Evolutionary conservation across 2,797 vertebrate genomes (phyloP), one percentile per base, ranked within the genome.

Genomic region (Nothura maculosa): DNA sequence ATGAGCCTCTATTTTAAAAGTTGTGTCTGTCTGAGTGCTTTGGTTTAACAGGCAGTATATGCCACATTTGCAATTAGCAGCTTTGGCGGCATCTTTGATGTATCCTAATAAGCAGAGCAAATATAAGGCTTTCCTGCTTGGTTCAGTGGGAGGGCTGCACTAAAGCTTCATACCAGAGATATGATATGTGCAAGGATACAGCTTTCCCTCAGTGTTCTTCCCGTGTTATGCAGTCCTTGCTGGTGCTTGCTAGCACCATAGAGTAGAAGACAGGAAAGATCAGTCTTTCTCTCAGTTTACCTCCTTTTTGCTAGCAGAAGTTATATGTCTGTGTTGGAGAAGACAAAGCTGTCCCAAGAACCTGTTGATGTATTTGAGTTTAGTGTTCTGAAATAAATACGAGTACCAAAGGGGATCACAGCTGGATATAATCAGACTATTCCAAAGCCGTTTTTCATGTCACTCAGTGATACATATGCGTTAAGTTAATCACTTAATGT

Each of bases 11-110:
- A 96, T 96, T 96, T 96, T 96, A 94, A 92, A 96, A 95, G 93
- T 94, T 94, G 94, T 95, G 96, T 94, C 94, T 95, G 93, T 95
- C 96, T 96, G 87, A 54, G 94, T 87, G 93, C 66, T 93, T 95
- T 83, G 80, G 34, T 94, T 94, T 94, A 82, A 62, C 95, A 96
- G 94, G 95, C 95, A 95, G 86, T 92, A 64, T 81, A 81, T 95
- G 93, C 94, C 95, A 96, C 77, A 80, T 95, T 96, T 93, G 91
- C 95, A 96, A 92, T 96, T 96, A 96, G 90, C 95, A 92, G 94
- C 83, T 94, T 86, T 96, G 95, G 95, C 95, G 95, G 72, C 90
- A 81, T 91, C 48, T 70, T 76, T 80, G 94, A 68, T 87, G 90
- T 57, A 81, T 70, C 92, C 92, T 75, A 42, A 68, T 75, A 85